phyloP scores from a whole-genome alignment of 1,140 invertebrate species.

The Asobara japonica region DNA sequence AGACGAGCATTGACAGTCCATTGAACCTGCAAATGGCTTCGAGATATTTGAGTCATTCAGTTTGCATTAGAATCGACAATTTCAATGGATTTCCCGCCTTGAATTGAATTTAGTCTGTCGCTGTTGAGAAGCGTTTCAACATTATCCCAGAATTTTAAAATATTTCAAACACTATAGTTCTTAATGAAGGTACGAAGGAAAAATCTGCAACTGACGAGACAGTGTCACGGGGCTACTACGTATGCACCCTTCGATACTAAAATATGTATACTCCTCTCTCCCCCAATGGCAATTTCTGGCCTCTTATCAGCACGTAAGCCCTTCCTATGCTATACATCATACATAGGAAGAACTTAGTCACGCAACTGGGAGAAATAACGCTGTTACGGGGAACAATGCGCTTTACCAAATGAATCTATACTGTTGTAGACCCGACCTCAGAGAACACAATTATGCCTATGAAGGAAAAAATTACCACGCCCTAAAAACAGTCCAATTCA shows the following conservation, averaged over 20 bases:
- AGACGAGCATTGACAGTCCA: no score
- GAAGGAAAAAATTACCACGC: not conserved
- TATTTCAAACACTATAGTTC: no score
- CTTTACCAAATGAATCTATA: no score
- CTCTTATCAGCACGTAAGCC: conserved; percentile 13
- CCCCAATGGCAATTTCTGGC: not conserved
- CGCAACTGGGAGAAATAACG: conserved; percentile 14
- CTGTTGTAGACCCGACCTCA: conserved; percentile 10
- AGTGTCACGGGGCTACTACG: not conserved
- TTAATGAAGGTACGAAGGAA: conserved; percentile 11
- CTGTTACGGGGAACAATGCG: not conserved
- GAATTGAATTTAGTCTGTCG: not conserved
- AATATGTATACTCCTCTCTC: not conserved
- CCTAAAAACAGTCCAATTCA: no score
- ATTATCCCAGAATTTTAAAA: no score
- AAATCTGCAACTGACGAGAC: not conserved
- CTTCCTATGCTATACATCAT: not conserved
- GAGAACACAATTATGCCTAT: conserved; percentile 14
- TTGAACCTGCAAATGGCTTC: no score
- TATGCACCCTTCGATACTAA: not conserved
- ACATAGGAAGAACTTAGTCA: not conserved
- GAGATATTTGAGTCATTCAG: no score
- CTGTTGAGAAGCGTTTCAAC: not conserved
- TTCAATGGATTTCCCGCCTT: no score
- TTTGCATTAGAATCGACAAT: no score